These are phyloP conservation scores for Penelope pileata DNA, from an alignment of 2,113 vertebrate genomes.

Conservation along the genomic window DNA sequence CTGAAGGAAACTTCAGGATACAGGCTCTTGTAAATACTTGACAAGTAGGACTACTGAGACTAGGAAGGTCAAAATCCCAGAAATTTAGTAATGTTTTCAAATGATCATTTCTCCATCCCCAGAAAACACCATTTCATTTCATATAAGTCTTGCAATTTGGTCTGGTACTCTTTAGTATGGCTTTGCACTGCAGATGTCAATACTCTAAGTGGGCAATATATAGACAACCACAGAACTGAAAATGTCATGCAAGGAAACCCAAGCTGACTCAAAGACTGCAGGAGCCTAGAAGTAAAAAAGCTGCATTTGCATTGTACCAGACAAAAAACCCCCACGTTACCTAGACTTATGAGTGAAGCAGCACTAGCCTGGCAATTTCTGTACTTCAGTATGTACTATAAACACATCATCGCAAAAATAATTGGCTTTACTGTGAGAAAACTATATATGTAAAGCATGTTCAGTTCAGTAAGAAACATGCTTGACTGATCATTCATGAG, in stretches of 20 bases:
- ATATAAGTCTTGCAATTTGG: neutral
- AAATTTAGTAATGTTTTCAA: neutral
- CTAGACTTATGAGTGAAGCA: neutral
- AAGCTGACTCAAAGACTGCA: neutral
- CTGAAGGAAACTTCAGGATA: neutral
- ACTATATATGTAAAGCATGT: neutral
- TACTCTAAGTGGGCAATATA: neutral
- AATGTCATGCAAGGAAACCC: neutral
- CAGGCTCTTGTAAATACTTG: neutral
- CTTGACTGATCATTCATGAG: neutral
- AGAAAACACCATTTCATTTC: neutral
- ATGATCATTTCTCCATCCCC: neutral
- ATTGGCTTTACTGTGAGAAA: neutral
- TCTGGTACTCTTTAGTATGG: neutral
- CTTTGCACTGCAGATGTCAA: neutral
- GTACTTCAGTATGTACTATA: neutral
- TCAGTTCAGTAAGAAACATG: neutral
- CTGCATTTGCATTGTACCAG: neutral
- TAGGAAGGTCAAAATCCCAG: neutral
- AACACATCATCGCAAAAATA: neutral
- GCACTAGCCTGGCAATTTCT: neutral
- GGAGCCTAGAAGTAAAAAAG: neutral
- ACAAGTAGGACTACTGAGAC: neutral
- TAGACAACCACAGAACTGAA: neutral
- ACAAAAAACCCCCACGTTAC: neutral